Base-by-base conservation (phyloP, 1,140 invertebrate species). In the Drosophila bocqueti region DNA sequence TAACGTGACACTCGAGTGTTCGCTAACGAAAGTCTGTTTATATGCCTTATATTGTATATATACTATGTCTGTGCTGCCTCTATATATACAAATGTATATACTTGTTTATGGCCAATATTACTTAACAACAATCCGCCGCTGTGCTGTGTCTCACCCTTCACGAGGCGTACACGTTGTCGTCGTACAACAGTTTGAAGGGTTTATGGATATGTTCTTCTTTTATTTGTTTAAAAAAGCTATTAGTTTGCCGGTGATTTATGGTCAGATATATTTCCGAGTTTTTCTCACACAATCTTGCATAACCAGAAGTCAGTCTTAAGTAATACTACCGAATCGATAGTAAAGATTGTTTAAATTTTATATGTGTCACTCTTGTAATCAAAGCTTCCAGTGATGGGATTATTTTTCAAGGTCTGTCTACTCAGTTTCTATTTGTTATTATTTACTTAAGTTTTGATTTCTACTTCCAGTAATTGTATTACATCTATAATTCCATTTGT, bases 1-100 rank as follows among this genome's bases (percentile, higher is more conserved):
- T 81, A 78, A 89, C 81, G 83, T 87, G 83, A 89, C 81, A 84
- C 59, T 29, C 50, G 58, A 63, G 38, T 62, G 64, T 58, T 66
- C 49, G 29, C 52, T 11, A 31, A 45, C 16, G n/a, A 42, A 58
- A 68, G 57, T 66, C 21, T 29, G 26, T 64, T 55, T 57, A 38
- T 42, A 54, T 26, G 52, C 11, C 21, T 3, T 42, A 21, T 52
- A 52, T 15, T 24, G 8, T 34, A 29, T 40, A 29, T 47, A 45
- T 57, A 18, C 29, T 60, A 15, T 31, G 5, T 54, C 15, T 43
- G 34, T 60, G 36, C 36, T 18, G 34, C 6, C 46, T 43, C 13
- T 29, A 42, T 78, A 50, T 57, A 36, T n/a, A 15, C 8, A 4
- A 0, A 29, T 6, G 4, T 36, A 34, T 11, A 34, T 4, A 36